These are phyloP conservation scores for Proteles cristata DNA, from an alignment of 2,113 vertebrate species.

Conservation along the genomic window DNA sequence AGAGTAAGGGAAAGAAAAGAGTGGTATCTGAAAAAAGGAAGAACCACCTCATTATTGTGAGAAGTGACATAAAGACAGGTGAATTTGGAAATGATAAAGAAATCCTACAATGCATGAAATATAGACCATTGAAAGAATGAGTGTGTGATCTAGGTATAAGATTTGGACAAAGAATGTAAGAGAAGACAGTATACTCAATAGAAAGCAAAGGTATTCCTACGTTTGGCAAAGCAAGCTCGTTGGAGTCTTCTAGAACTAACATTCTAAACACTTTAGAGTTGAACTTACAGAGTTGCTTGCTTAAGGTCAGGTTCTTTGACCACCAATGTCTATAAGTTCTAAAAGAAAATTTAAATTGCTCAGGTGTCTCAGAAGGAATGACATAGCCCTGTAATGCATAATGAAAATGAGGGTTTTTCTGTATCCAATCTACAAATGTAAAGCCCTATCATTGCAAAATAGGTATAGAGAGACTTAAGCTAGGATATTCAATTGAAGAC, in stretches of 20 bases:
- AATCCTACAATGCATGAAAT: not conserved
- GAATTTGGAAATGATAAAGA: not conserved
- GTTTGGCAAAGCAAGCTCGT: not conserved
- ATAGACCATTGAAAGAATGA: not conserved
- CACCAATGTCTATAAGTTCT: not conserved
- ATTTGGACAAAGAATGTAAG: not conserved
- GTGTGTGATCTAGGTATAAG: not conserved
- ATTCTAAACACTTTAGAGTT: not conserved
- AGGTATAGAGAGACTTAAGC: not conserved
- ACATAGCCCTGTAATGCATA: not conserved
- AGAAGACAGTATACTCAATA: not conserved
- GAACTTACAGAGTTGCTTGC: not conserved
- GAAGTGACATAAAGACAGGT: not conserved
- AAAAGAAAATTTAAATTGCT: not conserved
- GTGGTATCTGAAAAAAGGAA: not conserved
- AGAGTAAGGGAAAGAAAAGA: not conserved
- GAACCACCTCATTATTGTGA: not conserved
- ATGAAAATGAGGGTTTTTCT: slow-evolving; percentile 3
- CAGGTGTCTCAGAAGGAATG: not conserved
- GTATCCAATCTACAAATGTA: not conserved
- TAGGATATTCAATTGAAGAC: not conserved
- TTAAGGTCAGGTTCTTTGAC: not conserved
- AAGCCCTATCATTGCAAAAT: not conserved
- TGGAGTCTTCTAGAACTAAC: not conserved
- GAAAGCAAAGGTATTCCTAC: not conserved